Percentiles rank a stretch among this genome's conserved stretches.
These are phyloP conservation scores for Stichodactyla mertensii DNA, from an alignment of 64 coral and sea anemone species.

Conservation along the genomic window DNA sequence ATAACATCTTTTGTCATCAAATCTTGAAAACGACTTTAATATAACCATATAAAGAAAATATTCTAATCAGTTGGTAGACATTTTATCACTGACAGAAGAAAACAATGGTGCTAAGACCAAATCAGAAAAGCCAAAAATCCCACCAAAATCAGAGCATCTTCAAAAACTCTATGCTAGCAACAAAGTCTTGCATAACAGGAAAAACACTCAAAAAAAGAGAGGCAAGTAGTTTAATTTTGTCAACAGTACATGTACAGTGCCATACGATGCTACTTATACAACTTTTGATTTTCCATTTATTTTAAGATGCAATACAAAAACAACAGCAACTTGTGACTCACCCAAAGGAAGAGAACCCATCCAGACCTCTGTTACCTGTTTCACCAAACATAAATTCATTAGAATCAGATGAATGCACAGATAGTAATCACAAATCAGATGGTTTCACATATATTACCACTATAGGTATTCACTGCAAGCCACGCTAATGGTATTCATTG, in stretches of 20 bases:
- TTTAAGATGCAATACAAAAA: neutral
- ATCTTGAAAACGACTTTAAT: too few relatives aligned
- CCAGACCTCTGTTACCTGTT: neutral
- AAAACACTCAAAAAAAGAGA: neutral
- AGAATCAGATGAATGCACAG: neutral
- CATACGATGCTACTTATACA: neutral
- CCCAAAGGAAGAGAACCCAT: neutral
- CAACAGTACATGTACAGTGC: neutral
- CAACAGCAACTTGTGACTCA: neutral
- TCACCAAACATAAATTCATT: neutral
- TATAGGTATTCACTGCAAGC: too few relatives aligned
- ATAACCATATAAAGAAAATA: neutral
- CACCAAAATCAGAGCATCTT: neutral
- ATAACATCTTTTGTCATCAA: too few relatives aligned
- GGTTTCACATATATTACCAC: too few relatives aligned
- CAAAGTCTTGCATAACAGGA: neutral
- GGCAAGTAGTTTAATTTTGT: neutral
- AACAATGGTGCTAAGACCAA: neutral
- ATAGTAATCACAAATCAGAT: too few relatives aligned
- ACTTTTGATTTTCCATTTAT: neutral
- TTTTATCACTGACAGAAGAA: neutral
- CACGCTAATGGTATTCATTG: too few relatives aligned
- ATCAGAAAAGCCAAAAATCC: neutral
- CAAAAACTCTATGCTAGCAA: neutral
- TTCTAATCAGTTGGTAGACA: neutral